These are phyloP conservation scores for Conus betulinus DNA, from an alignment of 1,140 invertebrate genomes.

Conservation along the genomic window DNA sequence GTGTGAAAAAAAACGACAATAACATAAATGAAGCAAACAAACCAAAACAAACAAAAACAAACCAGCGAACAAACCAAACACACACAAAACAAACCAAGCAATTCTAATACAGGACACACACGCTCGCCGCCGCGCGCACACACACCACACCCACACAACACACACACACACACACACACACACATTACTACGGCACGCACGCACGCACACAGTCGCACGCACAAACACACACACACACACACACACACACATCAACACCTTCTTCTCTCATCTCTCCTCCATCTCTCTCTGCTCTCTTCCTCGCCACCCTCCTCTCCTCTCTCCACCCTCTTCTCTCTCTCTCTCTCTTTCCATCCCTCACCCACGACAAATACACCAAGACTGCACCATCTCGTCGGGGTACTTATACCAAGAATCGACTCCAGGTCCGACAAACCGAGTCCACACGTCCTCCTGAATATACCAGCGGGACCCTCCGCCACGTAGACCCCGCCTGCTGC, in stretches of 20 bases:
- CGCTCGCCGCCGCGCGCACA: slow-evolving; percentile 48
- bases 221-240: too few species aligned
- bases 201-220: background rate
- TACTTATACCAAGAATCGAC: slow-evolving; percentile 60
- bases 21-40: too few species aligned
- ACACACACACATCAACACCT: too few species aligned
- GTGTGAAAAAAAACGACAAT: too few species aligned
- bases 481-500: slow-evolving; percentile 38
- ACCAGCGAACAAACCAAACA: slow-evolving; percentile 23
- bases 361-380: slow-evolving; percentile 9
- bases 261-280: too few species aligned
- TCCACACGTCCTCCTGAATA: slow-evolving; percentile 46
- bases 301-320: too few species aligned
- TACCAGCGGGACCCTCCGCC: slow-evolving; percentile 26
- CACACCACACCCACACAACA: slow-evolving; percentile 49
- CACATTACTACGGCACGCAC: too few species aligned
- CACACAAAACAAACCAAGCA: slow-evolving; percentile 27
- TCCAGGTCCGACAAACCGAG: slow-evolving; percentile 56
- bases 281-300: too few species aligned
- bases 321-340: too few species aligned
- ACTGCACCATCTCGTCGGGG: slow-evolving; percentile 49
- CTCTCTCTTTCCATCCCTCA: too few species aligned
- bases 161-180: slow-evolving; percentile 25
- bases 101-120: slow-evolving; percentile 49
- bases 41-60: too few species aligned